A percentile compares a stretch with the other conserved stretches of the same genome.
phyloP scores from a whole-genome alignment of 2,113 vertebrate genomes.

The Panthera tigris region DNA sequence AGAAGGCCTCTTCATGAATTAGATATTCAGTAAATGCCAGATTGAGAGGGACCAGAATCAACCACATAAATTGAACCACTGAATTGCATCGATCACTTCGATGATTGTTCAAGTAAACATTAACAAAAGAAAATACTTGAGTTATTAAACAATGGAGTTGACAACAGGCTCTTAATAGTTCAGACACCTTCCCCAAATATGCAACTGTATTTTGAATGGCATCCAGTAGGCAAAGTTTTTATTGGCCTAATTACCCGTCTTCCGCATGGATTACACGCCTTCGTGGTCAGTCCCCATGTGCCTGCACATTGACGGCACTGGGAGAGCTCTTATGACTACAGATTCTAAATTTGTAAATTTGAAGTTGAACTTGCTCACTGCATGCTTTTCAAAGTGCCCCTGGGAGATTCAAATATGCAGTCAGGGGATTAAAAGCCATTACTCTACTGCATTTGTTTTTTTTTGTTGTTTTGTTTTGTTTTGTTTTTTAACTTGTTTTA shows the following conservation, averaged over 20 bases:
- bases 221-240: too few relatives aligned
- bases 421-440: neutral
- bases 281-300: too few relatives aligned
- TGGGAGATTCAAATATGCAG: neutral
- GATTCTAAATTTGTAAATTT: accelerated
- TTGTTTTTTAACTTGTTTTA: neutral
- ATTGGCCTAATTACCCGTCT: neutral
- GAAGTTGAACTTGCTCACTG: neutral
- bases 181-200: neutral
- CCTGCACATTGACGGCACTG: accelerated
- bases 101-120: neutral
- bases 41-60: neutral
- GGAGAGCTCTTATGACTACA: accelerated
- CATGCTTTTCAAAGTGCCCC: neutral
- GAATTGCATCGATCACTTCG: neutral
- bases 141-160: neutral
- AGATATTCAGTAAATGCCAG: neutral
- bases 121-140: neutral
- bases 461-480: too few relatives aligned
- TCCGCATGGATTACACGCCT: accelerated
- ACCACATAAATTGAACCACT: neutral
- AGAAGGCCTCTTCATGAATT: constrained; percentile 11
- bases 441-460: neutral
- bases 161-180: neutral
- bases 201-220: neutral